Base-by-base conservation (phyloP, 2,888 invertebrate genomes). In the Acronicta aceris region DNA sequence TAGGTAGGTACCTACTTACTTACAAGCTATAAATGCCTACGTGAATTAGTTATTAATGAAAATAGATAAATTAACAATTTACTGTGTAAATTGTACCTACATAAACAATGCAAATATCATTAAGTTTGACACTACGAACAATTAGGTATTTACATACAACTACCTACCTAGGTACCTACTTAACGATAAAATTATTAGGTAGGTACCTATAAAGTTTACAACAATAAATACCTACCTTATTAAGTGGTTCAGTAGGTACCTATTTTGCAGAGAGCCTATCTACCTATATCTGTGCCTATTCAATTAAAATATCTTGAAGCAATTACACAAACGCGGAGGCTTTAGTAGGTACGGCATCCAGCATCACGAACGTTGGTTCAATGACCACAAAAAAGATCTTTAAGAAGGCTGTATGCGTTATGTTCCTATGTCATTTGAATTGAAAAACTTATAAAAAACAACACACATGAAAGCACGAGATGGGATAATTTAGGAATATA, bases 361-460 rank as follows among this genome's bases (percentile, higher is more conserved):
- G 76, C 81, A 81, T 85, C 84, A 84, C 83, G 87, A 83, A 71
- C 68, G 60, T 52, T 70, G 74, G 89, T 87, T 89, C 89, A 86
- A 79, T 82, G 89, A 85, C 88, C 88, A 81, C 73, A 71, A 78
- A 82, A 81, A 69, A 68, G 74, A 66, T 55, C 47, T 46, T 21
- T 58, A 56, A 45, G 58, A 61, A 68, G 56, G 64, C 21, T 68
- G 1, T 59, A 68, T 48, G 17, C 7, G n/a, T 6, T 38, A 38
- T 8, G 13, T 36, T 36, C 36, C 36, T 38, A 38, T 38, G 13
- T n/a, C 6, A 38, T 38, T 38, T 36, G 33, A 36, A 2, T 5
- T 3, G 12, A 12, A 38, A 38, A n/a, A 38, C 38, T n/a, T n/a
- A 38, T n/a, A 7, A 7, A n/a, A 13, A 38, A 12, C 30, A 33